A percentile compares a stretch with the other conserved stretches of the same genome.
Evolutionary conservation across 2,113 vertebrate species (phyloP).

Genomic region (Ardeotis arabs): DNA sequence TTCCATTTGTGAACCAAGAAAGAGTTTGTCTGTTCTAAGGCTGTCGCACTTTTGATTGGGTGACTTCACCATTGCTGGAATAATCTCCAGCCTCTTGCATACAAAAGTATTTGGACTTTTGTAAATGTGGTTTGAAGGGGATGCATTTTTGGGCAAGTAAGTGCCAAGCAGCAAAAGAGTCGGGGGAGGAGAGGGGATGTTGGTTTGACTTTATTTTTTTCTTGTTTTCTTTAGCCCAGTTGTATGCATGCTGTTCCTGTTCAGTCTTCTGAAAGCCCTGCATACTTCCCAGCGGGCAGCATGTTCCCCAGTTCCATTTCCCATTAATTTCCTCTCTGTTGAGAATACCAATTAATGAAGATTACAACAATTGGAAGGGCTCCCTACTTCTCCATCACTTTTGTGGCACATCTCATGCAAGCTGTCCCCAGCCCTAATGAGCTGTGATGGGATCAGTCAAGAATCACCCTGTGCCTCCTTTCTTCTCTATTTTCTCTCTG

Average conservation of each 20-base stretch:
- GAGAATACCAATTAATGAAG: neutral
- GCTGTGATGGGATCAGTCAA: neutral
- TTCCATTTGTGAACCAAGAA: neutral
- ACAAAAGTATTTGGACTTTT: neutral
- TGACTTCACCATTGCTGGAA: neutral
- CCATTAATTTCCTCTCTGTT: neutral
- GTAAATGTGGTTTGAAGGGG: neutral
- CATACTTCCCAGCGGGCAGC: neutral
- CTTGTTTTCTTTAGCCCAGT: neutral
- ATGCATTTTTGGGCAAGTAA: neutral
- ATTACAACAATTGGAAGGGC: neutral
- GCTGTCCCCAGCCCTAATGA: neutral
- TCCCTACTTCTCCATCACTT: neutral
- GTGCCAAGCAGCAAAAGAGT: neutral
- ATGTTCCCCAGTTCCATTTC: neutral
- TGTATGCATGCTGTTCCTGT: neutral
- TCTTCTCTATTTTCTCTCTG: neutral
- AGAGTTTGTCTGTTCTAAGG: neutral
- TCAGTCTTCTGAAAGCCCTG: neutral
- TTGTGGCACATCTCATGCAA: neutral
- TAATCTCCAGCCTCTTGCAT: neutral
- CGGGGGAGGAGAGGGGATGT: neutral
- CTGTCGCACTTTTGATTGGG: neutral
- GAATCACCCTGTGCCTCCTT: neutral
- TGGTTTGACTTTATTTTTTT: neutral